These are phyloP conservation scores for Drosophila eugracilis DNA, from an alignment of 1,140 invertebrate genomes.

Conservation along the genomic window DNA sequence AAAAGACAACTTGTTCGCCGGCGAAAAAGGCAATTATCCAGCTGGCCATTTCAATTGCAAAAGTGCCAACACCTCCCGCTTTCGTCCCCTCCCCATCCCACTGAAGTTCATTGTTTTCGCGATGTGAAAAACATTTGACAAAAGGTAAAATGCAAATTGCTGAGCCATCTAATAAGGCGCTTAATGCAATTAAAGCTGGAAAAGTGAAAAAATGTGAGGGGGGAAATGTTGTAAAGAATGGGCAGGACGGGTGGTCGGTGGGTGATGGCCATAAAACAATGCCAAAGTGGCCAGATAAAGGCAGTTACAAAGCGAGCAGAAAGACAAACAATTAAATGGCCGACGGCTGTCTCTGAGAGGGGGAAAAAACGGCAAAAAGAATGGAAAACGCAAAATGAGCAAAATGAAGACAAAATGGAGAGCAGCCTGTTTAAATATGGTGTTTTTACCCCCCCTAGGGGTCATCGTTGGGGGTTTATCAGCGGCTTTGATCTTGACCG, in stretches of 20 bases:
- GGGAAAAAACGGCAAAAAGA: constrained; percentile 11
- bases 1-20: constrained; percentile 20
- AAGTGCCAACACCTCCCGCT: constrained; percentile 4
- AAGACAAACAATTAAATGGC: constrained; percentile 72
- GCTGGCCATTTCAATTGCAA: constrained; percentile 27
- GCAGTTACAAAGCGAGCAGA: constrained; percentile 49
- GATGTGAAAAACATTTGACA: constrained; percentile 54
- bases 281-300: constrained; percentile 71
- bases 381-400: constrained; percentile 66
- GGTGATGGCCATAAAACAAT: constrained; percentile 63
- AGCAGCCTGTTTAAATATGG: constrained; percentile 56
- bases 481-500: constrained; percentile 15
- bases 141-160: constrained; percentile 67
- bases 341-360: constrained; percentile 47
- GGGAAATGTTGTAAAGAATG: background rate
- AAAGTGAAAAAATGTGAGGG: background rate
- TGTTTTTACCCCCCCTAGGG: background rate
- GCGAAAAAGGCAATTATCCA: constrained; percentile 12
- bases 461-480: constrained; percentile 16
- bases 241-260: too few species aligned
- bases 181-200: constrained; percentile 64
- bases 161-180: constrained; percentile 70
- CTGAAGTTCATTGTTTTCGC: constrained; percentile 17
- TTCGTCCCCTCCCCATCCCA: background rate
- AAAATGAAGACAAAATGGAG: constrained; percentile 52